Conservation (phyloP, 2,888 invertebrate genomes). For the Petrophora chlorosata region DNA sequence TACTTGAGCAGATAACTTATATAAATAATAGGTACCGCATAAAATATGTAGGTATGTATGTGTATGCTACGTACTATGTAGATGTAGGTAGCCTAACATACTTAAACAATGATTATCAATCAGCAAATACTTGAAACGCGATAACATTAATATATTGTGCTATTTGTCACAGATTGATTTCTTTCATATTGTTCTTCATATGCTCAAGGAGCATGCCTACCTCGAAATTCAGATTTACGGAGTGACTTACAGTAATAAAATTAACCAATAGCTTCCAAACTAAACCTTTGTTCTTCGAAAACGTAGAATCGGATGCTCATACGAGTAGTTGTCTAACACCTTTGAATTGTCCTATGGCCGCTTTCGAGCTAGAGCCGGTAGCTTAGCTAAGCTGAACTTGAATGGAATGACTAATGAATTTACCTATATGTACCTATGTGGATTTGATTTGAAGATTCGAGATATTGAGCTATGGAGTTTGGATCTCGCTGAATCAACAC, state of each 20-base stretch:
- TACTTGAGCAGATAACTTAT: background rate
- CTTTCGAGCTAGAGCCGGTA: constrained; percentile 21
- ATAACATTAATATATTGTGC: too few species aligned
- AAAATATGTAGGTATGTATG: background rate
- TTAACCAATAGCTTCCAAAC: constrained; percentile 1
- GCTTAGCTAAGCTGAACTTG: constrained; percentile 18
- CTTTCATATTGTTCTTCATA: background rate
- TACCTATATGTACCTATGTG: too few species aligned
- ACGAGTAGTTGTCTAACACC: constrained; percentile 20
- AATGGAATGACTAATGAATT: constrained; percentile 24
- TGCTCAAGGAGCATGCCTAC: background rate
- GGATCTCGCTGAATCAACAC: too few species aligned
- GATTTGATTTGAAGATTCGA: too few species aligned
- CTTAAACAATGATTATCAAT: too few species aligned
- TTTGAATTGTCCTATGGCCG: constrained; percentile 18
- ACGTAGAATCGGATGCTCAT: constrained; percentile 15
- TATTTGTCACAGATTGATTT: too few species aligned
- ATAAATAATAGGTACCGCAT: background rate
- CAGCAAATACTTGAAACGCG: too few species aligned
- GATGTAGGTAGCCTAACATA: background rate
- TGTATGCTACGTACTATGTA: background rate
- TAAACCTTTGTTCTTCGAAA: constrained; percentile 24
- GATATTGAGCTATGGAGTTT: too few species aligned
- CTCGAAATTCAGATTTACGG: background rate
- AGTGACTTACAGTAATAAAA: background rate